Percentiles rank a stretch among this genome's conserved stretches.
phyloP scores from a whole-genome alignment of 2,113 vertebrate species.

The Mustelus asterias region DNA sequence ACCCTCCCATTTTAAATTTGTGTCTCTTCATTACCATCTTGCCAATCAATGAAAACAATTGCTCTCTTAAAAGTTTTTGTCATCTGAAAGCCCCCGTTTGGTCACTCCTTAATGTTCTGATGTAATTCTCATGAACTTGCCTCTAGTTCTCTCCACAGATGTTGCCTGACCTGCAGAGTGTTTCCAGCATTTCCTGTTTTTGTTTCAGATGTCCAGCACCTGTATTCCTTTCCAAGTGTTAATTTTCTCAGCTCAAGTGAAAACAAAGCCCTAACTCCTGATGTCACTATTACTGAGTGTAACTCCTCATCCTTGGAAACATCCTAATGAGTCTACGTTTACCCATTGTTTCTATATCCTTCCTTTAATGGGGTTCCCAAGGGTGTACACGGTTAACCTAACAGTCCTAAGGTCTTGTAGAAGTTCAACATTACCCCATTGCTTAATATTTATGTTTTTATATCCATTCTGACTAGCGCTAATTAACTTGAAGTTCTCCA shows the following conservation, averaged over 20 bases:
- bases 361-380: background rate
- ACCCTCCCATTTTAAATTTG: background rate
- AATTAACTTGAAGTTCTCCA: background rate
- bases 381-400: background rate
- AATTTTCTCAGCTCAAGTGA: background rate
- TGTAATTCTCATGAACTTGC: background rate
- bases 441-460: background rate
- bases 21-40: background rate
- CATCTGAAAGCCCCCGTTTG: background rate
- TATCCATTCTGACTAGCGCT: background rate
- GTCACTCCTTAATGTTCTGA: background rate
- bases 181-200: slow-evolving; percentile 18
- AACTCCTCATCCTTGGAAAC: background rate
- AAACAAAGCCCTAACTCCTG: background rate
- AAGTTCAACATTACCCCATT: background rate
- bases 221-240: background rate
- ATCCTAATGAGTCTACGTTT: background rate
- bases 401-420: background rate
- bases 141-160: background rate
- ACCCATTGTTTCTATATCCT: background rate
- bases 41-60: background rate
- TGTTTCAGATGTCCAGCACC: background rate
- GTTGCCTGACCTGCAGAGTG: background rate
- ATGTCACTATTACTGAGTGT: background rate
- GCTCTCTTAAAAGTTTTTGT: background rate